phyloP scores from a whole-genome alignment of 2,888 invertebrate species.

The Tillus elongatus region DNA sequence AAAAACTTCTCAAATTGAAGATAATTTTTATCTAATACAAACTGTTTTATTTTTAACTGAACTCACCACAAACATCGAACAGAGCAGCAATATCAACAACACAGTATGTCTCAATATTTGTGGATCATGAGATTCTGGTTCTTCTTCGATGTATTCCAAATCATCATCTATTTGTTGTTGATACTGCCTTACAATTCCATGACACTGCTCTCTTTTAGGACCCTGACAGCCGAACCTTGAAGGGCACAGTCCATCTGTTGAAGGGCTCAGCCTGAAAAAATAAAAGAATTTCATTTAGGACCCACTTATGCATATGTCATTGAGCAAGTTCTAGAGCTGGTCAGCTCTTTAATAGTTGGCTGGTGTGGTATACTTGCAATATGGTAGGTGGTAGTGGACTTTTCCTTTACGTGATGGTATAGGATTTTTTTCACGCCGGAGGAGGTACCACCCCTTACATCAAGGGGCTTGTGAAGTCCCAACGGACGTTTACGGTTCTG shows the following conservation, averaged over 20 bases:
- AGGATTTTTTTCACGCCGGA: too few relatives aligned
- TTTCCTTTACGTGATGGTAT: too few relatives aligned
- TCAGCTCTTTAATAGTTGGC: too few relatives aligned
- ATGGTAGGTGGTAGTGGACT: too few relatives aligned
- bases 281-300: too few relatives aligned
- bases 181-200: slow-evolving; percentile 45
- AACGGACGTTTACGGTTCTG: too few relatives aligned
- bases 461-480: too few relatives aligned
- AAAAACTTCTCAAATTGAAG: too few relatives aligned
- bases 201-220: slow-evolving; percentile 44
- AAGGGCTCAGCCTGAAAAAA: slow-evolving; percentile 11
- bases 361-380: too few relatives aligned
- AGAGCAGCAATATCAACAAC: slow-evolving; percentile 66
- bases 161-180: slow-evolving; percentile 45
- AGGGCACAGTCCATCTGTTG: slow-evolving; percentile 37
- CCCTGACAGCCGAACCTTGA: slow-evolving; percentile 46
- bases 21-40: neutral
- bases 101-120: slow-evolving; percentile 76
- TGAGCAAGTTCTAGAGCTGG: too few relatives aligned
- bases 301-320: too few relatives aligned
- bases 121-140: slow-evolving; percentile 48
- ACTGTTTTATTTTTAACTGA: neutral
- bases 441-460: too few relatives aligned
- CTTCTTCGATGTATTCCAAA: slow-evolving; percentile 46
- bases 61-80: slow-evolving; percentile 85